These are phyloP conservation scores for Drosophila macrospina DNA, from an alignment of 2,888 invertebrate genomes.

Conservation along the genomic window DNA sequence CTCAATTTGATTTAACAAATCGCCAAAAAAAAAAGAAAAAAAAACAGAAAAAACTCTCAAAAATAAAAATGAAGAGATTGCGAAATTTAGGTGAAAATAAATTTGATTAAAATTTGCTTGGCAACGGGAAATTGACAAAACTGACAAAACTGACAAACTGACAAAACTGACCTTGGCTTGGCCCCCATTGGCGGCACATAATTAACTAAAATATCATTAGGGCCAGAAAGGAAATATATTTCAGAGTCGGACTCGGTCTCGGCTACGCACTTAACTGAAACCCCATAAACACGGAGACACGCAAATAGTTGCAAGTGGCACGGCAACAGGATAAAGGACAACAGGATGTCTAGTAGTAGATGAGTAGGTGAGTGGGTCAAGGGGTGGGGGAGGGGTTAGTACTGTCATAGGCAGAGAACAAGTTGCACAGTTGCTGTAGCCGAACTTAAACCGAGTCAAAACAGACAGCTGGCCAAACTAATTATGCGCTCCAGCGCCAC, in stretches of 20 bases:
- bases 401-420: not conserved
- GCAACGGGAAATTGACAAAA: conserved; percentile 5
- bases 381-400: no score
- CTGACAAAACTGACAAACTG: conserved; percentile 32
- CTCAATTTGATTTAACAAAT: conserved; percentile 15
- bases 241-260: not conserved
- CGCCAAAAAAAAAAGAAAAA: not conserved
- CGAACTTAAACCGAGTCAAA: conserved; percentile 33
- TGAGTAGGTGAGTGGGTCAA: not conserved
- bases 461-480: conserved; percentile 59
- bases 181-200: conserved; percentile 51
- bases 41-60: not conserved
- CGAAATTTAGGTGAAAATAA: conserved; percentile 20
- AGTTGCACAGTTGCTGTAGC: not conserved
- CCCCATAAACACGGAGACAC: conserved; percentile 13
- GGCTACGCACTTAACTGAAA: conserved; percentile 13
- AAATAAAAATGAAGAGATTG: not conserved
- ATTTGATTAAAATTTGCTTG: conserved; percentile 37
- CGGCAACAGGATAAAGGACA: conserved; percentile 4
- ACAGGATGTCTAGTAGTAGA: not conserved
- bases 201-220: conserved; percentile 75
- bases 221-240: conserved; percentile 6
- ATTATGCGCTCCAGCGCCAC: conserved; percentile 70
- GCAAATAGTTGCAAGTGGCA: conserved; percentile 20
- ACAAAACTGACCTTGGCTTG: conserved; percentile 31